These are phyloP conservation scores for Crossaster papposus DNA, from an alignment of 53 echinoderm and acorn worm genomes.

Conservation along the genomic window DNA sequence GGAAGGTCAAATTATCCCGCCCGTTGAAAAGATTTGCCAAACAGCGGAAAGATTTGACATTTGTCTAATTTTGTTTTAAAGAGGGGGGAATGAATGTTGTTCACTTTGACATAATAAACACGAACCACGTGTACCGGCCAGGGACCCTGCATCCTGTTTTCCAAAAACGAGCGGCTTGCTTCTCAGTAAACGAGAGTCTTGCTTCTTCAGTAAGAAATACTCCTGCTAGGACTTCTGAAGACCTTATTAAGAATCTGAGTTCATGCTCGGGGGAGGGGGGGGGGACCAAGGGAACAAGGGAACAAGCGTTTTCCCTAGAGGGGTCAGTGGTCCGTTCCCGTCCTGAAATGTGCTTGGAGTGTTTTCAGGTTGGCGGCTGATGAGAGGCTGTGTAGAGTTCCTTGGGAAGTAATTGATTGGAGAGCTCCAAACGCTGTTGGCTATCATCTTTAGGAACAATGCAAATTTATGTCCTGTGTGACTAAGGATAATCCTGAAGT, in stretches of 20 bases:
- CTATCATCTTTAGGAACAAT: background rate
- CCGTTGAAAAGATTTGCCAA: constrained; percentile 3
- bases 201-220: background rate
- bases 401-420: constrained; percentile 45
- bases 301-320: background rate
- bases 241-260: background rate
- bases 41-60: constrained; percentile 45
- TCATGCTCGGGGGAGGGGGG: constrained; percentile 1
- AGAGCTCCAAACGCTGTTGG: constrained; percentile 13
- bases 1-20: constrained; percentile 42
- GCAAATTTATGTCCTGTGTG: background rate
- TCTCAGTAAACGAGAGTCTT: background rate
- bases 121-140: constrained; percentile 22
- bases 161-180: background rate
- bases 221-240: background rate
- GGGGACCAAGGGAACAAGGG: no score
- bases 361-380: constrained; percentile 32
- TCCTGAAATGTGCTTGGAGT: constrained; percentile 10
- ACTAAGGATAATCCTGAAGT: background rate
- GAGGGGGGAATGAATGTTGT: constrained; percentile 34
- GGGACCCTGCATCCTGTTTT: constrained; percentile 34
- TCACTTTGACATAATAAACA: constrained; percentile 30
- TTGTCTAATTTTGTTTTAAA: background rate
- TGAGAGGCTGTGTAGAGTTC: background rate
- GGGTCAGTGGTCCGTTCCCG: constrained; percentile 5